Base-by-base conservation (phyloP, 2,113 vertebrate species). In the Tympanuchus pallidicinctus region DNA sequence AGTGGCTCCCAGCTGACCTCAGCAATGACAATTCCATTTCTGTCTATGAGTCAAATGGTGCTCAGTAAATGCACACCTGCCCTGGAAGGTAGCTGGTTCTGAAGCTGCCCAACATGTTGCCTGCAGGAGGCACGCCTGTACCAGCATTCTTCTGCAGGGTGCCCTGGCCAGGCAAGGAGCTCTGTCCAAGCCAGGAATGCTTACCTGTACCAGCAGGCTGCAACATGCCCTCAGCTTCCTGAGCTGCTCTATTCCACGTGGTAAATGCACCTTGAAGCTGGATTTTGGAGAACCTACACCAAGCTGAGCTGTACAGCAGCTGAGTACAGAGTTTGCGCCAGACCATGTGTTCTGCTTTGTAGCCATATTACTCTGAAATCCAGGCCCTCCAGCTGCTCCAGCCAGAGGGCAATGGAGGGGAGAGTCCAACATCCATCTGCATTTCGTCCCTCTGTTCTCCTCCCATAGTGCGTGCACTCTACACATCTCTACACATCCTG, bases 91-190 rank as follows among this genome's bases (percentile, higher is more conserved):
- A 6, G 10, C 5, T 6, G 36, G 32, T 40, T 18, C 65, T 1
- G 3, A 72, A 50, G 38, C 18, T 59, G 77, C n/a, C 57, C 77
- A 50, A 20, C 2, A 1, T 1, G 17, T 50, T 43, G 43, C 56
- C 36, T 36, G 42, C 1, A 0, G 42, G 43, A 91, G 34, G 61
- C 57, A 84, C 0, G 0, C 45, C 43, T 67, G 13, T 43, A 20
- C 64, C 76, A 27, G 27, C 47, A 67, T 8, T 25, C 40, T 82
- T 36, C 4, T 3, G 42, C 61, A 59, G 34, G 43, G 69, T 47
- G 20, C 28, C 32, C 25, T 54, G n/a, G 5, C 1, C 48, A 61
- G 27, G 20, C 7, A 40, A 6, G 43, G 8, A 73, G 60, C 27
- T 22, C 59, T 89, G 24, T 20, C 48, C 27, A 54, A 38, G 28